phyloP scores from a whole-genome alignment of 2,797 vertebrate species.

The Phoeniculus purpureus region DNA sequence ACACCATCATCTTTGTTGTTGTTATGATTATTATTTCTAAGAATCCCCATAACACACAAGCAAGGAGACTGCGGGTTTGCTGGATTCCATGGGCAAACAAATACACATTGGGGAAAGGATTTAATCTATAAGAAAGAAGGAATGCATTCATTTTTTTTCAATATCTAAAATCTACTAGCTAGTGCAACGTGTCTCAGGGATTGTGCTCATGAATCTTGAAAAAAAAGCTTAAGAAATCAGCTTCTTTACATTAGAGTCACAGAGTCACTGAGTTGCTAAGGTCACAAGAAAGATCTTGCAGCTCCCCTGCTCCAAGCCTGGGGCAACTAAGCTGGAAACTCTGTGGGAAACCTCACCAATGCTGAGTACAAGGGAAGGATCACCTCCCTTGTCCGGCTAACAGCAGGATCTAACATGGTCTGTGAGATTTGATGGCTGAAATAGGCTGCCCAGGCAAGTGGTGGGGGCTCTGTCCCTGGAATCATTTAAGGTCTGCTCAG shows the following conservation, averaged over 20 bases:
- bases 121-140: neutral
- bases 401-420: too few species aligned
- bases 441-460: too few species aligned
- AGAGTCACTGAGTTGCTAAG: neutral
- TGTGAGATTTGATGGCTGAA: too few species aligned
- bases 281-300: neutral
- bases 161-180: neutral
- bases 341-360: neutral
- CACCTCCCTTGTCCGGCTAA: too few species aligned
- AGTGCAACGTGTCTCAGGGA: neutral
- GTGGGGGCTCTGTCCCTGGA: too few species aligned
- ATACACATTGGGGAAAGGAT: neutral
- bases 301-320: neutral
- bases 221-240: neutral
- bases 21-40: neutral
- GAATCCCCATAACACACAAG: neutral
- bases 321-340: neutral
- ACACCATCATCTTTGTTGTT: neutral
- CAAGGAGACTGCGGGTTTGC: neutral
- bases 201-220: neutral
- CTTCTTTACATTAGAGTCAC: neutral
- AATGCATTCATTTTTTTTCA: neutral
- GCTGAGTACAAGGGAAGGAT: neutral
- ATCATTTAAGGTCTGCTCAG: too few species aligned
- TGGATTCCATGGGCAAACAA: neutral